These are phyloP conservation scores for Myopa testacea DNA, from an alignment of 2,888 invertebrate species.

Conservation along the genomic window DNA sequence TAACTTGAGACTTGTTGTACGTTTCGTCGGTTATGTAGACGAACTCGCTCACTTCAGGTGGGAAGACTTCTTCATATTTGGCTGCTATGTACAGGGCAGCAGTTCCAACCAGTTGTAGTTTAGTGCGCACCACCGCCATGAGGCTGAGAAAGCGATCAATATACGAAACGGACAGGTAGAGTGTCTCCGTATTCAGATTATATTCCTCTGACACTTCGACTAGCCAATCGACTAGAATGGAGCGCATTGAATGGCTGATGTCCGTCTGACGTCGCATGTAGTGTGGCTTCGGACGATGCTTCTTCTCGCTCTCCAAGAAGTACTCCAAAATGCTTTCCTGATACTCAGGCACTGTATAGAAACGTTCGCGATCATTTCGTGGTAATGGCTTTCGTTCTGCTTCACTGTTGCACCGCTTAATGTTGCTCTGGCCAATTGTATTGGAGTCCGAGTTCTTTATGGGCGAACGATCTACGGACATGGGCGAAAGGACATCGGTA, in stretches of 20 bases:
- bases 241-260: constrained; percentile 91
- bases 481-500: constrained; percentile 71
- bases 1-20: constrained; percentile 88
- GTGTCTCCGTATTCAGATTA: constrained; percentile 88
- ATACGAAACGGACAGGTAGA: constrained; percentile 92
- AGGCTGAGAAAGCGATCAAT: constrained; percentile 95
- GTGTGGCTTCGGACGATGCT: constrained; percentile 65
- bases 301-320: constrained; percentile 80
- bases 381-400: constrained; percentile 50
- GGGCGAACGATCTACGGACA: constrained; percentile 75
- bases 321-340: constrained; percentile 85
- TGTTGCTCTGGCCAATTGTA: constrained; percentile 62
- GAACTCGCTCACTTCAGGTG: constrained; percentile 95
- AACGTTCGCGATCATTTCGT: constrained; percentile 75
- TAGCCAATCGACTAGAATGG: constrained; percentile 96
- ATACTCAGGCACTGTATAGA: constrained; percentile 85
- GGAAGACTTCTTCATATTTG: constrained; percentile 98
- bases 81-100: constrained; percentile 97
- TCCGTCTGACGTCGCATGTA: constrained; percentile 97
- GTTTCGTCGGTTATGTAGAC: constrained; percentile 98
- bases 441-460: constrained; percentile 57
- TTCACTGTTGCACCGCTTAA: constrained; percentile 49
- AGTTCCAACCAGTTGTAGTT: constrained; percentile 95
- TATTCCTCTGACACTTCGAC: constrained; percentile 98
- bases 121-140: constrained; percentile 93